phyloP scores from a whole-genome alignment of 1,140 invertebrate species.

The Drosophila cardini region DNA sequence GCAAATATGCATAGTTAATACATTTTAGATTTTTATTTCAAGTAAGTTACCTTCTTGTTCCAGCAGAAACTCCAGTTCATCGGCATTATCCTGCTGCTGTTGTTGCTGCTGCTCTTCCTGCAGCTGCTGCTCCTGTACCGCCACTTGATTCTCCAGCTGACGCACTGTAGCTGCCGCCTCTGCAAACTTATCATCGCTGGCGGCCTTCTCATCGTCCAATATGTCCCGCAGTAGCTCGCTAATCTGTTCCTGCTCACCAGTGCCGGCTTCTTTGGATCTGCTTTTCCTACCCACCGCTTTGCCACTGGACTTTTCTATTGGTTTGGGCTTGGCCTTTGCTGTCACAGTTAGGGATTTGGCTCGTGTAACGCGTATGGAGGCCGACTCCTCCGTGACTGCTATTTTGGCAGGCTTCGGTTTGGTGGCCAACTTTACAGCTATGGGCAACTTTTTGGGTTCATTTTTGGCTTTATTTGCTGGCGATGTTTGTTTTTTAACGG shows the following conservation, averaged over 20 bases:
- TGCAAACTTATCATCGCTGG: slow-evolving; percentile 10
- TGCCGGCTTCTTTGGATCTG: slow-evolving; percentile 15
- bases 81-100: slow-evolving; percentile 25
- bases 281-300: not conserved
- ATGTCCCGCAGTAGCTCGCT: slow-evolving; percentile 60
- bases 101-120: not conserved
- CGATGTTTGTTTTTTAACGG: not conserved
- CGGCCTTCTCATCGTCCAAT: slow-evolving; percentile 46
- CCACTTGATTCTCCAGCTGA: slow-evolving; percentile 5
- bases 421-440: not conserved
- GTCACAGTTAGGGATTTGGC: not conserved
- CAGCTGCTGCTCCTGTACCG: not conserved
- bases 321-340: not conserved
- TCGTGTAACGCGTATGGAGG: slow-evolving; percentile 12
- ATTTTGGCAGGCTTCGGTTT: too few relatives aligned
- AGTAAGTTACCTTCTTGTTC: slow-evolving; percentile 53
- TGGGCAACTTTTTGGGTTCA: not conserved
- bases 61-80: slow-evolving; percentile 52
- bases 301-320: not conserved
- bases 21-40: not conserved
- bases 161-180: slow-evolving; percentile 12
- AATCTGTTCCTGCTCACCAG: slow-evolving; percentile 59
- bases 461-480: not conserved
- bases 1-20: not conserved
- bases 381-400: not conserved